Conservation (phyloP, 2,797 vertebrate genomes). For the Limnodromus scolopaceus region DNA sequence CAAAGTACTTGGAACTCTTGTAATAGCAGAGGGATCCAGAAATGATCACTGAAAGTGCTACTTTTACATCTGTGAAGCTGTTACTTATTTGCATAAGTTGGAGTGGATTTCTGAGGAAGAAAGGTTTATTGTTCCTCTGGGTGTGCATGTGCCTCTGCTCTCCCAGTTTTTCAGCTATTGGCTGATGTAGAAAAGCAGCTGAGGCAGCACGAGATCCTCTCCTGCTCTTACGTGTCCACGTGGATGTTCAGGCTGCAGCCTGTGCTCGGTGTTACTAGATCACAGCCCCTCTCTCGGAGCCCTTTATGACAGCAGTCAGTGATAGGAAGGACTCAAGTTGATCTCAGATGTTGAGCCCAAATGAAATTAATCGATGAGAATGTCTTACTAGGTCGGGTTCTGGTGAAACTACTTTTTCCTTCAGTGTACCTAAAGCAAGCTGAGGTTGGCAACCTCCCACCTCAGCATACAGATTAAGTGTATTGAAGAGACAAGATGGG, state of each 20-base stretch:
- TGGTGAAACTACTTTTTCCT: background rate
- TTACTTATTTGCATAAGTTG: fast-evolving
- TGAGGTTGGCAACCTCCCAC: background rate
- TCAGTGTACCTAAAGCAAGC: background rate
- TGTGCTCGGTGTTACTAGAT: fast-evolving
- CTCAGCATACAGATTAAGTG: background rate
- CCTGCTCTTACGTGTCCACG: fast-evolving
- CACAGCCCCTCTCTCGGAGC: background rate
- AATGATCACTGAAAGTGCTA: background rate
- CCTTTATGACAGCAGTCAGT: background rate
- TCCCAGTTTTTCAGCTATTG: background rate
- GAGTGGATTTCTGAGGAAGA: background rate
- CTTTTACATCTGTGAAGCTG: background rate
- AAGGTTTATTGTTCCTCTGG: background rate
- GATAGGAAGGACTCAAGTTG: background rate
- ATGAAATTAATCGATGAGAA: background rate
- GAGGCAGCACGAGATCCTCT: background rate
- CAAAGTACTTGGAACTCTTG: background rate
- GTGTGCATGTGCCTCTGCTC: fast-evolving
- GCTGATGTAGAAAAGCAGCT: background rate
- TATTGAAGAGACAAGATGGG: background rate
- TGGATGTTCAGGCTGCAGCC: background rate
- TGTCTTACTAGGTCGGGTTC: background rate
- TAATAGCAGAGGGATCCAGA: background rate
- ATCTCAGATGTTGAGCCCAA: background rate